Conservation (phyloP, 2,113 vertebrate species). For the Copsychus sechellarum region DNA sequence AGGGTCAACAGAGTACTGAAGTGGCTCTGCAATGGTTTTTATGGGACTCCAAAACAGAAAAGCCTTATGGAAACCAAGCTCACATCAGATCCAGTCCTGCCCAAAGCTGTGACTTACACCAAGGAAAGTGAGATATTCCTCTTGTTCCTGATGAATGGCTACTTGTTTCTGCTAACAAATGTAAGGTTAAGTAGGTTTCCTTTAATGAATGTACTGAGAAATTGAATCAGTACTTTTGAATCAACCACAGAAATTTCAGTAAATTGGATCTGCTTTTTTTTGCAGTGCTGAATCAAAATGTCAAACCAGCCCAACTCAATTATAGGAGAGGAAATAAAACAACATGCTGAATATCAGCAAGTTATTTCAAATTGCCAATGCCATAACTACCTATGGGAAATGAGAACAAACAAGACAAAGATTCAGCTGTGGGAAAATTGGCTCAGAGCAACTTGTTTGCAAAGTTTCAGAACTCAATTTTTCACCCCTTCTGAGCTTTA, state of each 20-base stretch:
- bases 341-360: not conserved
- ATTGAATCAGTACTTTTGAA: constrained; percentile 2
- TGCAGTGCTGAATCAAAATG: constrained; percentile 9
- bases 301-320: constrained; percentile 31
- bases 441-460: not conserved
- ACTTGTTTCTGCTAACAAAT: not conserved
- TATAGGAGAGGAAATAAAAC: constrained; percentile 41
- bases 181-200: not conserved
- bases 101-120: not conserved
- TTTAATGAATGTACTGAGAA: not conserved
- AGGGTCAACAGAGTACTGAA: not conserved
- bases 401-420: not conserved
- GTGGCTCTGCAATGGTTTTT: not conserved
- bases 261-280: constrained; percentile 32
- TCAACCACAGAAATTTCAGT: not conserved
- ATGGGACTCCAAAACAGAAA: not conserved
- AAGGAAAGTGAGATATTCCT: not conserved
- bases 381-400: constrained; percentile 18
- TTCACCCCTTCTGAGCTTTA: not conserved
- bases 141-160: not conserved
- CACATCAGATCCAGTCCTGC: not conserved
- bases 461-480: not conserved
- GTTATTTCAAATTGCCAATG: constrained; percentile 10
- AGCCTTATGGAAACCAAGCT: not conserved
- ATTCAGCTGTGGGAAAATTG: not conserved